These are phyloP conservation scores for Chymomyza costata DNA, from an alignment of 1,140 invertebrate genomes.

Conservation along the genomic window DNA sequence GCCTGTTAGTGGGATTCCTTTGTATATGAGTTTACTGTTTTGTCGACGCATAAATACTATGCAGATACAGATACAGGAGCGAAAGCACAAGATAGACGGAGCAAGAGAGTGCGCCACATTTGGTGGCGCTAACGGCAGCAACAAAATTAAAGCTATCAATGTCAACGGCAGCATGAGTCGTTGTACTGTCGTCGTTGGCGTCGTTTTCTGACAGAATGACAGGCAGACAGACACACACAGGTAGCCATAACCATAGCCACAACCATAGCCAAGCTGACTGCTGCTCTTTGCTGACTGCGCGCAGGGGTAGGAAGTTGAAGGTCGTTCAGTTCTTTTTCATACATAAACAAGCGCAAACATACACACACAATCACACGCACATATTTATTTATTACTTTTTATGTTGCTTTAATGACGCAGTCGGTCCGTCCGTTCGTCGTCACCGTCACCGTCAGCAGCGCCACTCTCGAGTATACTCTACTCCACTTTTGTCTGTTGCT, in stretches of 20 bases:
- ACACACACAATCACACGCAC: conserved; percentile 26
- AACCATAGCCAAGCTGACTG: neutral
- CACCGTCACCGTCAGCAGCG: conserved; percentile 17
- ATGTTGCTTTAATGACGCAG: conserved; percentile 70
- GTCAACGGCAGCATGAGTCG: conserved; percentile 39
- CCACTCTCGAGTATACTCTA: too few species aligned
- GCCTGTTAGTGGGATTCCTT: conserved; percentile 24
- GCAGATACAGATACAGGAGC: too few species aligned
- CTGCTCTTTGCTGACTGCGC: conserved; percentile 8
- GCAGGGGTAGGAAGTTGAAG: conserved; percentile 69
- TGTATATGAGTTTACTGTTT: conserved; percentile 58
- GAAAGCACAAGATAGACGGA: too few species aligned
- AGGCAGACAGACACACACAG: conserved; percentile 43
- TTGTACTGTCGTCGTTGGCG: conserved; percentile 8
- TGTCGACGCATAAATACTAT: neutral
- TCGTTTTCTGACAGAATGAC: conserved; percentile 33
- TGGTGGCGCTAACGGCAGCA: too few species aligned
- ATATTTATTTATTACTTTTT: conserved; percentile 74
- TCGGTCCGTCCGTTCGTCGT: conserved; percentile 17
- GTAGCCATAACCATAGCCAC: too few species aligned
- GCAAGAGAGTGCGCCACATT: too few species aligned
- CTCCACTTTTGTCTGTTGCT: conserved; percentile 30
- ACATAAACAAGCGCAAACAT: conserved; percentile 22
- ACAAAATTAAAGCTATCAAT: conserved; percentile 52
- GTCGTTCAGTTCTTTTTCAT: conserved; percentile 64